Evolutionary conservation across 2,113 vertebrate species (phyloP).

Genomic region (Gallinago paraguaiae): DNA sequence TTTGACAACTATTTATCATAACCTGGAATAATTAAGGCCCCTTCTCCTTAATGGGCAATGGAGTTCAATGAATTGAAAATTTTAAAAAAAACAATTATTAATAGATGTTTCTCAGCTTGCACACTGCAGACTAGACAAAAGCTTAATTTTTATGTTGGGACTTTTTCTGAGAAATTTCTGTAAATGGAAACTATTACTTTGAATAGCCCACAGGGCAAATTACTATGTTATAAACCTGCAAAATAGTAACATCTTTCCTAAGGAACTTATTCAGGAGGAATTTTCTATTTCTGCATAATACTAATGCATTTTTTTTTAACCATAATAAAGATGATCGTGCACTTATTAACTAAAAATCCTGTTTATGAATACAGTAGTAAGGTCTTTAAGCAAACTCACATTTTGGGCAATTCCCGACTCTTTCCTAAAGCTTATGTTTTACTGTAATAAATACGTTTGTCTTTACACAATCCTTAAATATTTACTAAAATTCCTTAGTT

Average conservation of each 20-base stretch:
- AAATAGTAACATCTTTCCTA: background rate
- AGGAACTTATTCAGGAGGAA: background rate
- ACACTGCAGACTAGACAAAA: background rate
- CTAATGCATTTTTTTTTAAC: background rate
- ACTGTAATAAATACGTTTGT: background rate
- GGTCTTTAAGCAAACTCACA: background rate
- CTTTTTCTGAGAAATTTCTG: background rate
- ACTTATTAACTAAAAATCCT: background rate
- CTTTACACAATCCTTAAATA: conserved; percentile 4
- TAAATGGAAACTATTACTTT: background rate
- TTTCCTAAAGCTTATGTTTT: conserved; percentile 1
- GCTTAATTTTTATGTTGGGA: background rate
- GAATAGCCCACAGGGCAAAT: background rate
- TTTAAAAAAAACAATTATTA: background rate
- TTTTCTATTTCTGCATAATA: background rate
- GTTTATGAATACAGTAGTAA: background rate
- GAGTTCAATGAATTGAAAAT: background rate
- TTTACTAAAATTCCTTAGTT: background rate
- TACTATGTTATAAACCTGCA: background rate
- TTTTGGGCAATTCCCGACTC: background rate
- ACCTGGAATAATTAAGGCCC: background rate
- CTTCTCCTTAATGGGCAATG: background rate
- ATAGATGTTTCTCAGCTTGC: background rate
- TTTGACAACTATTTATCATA: background rate
- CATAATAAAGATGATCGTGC: background rate